A percentile compares a stretch with the other conserved stretches of the same genome.
phyloP scores from a whole-genome alignment of 1,140 invertebrate species.

The Agraylea sexmaculata region DNA sequence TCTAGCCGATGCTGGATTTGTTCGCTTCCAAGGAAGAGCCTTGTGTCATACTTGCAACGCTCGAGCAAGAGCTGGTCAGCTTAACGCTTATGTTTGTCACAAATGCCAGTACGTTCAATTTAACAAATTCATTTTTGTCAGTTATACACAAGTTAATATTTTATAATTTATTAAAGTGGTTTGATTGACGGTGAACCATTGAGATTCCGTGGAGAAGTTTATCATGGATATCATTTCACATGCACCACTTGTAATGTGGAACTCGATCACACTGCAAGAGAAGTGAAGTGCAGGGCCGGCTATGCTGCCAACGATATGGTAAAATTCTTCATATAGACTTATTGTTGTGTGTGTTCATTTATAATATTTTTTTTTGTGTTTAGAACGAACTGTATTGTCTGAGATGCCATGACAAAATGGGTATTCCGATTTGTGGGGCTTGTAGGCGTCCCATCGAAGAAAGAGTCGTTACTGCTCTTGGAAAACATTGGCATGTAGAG shows the following conservation, averaged over 20 bases:
- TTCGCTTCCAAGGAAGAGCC: conserved; percentile 85
- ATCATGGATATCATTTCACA: conserved; percentile 99
- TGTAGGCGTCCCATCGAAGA: conserved; percentile 95
- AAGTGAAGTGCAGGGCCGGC: conserved; percentile 82
- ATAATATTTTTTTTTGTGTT: conserved; percentile 22
- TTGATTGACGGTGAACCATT: conserved; percentile 95
- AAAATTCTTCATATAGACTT: no score
- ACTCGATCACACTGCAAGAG: conserved; percentile 81
- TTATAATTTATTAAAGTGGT: conserved; percentile 46
- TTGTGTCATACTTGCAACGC: conserved; percentile 97
- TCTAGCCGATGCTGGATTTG: conserved; percentile 94
- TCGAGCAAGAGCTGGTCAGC: conserved; percentile 84
- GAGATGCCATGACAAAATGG: conserved; percentile 99
- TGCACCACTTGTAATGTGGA: conserved; percentile 84
- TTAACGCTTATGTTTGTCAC: conserved; percentile 95
- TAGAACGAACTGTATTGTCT: conserved; percentile 94
- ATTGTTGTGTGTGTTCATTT: conserved; percentile 4
- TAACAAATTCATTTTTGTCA: conserved; percentile 14
- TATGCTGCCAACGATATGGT: conserved; percentile 85
- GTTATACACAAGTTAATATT: background rate
- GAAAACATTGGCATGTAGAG: conserved; percentile 99
- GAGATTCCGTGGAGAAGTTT: conserved; percentile 91
- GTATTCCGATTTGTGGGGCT: conserved; percentile 92
- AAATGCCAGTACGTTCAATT: conserved; percentile 84
- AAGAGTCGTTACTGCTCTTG: conserved; percentile 90